Evolutionary conservation across 2,113 vertebrate genomes (phyloP).

Genomic region (Leucoraja erinaceus): DNA sequence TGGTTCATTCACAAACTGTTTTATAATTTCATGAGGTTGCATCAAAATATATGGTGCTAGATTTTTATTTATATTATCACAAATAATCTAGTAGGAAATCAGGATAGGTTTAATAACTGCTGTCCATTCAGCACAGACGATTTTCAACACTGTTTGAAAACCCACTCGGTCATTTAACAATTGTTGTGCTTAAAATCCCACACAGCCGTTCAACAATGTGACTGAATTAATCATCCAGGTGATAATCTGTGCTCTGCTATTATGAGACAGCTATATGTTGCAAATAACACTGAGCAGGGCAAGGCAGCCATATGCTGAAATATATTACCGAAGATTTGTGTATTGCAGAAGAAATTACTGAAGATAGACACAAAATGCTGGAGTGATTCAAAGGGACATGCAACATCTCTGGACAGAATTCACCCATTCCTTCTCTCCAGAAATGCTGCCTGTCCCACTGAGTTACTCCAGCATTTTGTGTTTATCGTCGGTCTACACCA

Average conservation of each 20-base stretch:
- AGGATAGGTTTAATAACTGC: background rate
- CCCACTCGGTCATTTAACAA: background rate
- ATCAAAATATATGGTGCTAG: background rate
- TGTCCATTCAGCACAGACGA: background rate
- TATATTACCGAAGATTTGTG: background rate
- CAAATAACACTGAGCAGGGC: background rate
- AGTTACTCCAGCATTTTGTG: too few species aligned
- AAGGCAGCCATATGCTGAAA: background rate
- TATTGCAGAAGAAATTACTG: background rate
- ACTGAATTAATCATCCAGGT: background rate
- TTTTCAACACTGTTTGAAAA: background rate
- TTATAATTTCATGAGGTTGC: background rate
- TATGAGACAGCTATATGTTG: background rate
- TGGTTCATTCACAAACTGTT: background rate
- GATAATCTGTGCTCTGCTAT: background rate
- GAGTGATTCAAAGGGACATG: too few species aligned
- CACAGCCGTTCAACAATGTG: background rate
- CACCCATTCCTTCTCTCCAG: too few species aligned
- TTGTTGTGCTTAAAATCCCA: background rate
- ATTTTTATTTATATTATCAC: background rate
- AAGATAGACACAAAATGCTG: too few species aligned
- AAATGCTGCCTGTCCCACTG: too few species aligned
- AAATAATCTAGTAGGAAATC: background rate
- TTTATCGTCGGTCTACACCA: too few species aligned
- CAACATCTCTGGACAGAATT: too few species aligned